Evolutionary conservation across 2,888 invertebrate species (phyloP).

Genomic region (Blera fallax): DNA sequence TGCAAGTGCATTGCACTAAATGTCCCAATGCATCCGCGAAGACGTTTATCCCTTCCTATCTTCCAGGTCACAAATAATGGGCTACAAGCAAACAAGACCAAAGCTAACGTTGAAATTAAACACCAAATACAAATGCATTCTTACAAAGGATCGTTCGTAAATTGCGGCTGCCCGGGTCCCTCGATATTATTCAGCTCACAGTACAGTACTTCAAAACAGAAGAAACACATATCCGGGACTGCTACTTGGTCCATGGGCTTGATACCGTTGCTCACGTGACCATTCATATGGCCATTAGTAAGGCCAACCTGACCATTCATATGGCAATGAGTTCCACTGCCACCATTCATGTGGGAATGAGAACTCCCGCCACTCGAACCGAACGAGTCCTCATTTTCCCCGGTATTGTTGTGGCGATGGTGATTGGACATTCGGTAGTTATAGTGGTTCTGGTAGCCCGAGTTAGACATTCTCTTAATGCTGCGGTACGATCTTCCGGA

Average conservation of each 20-base stretch:
- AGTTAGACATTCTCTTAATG: slow-evolving; percentile 74
- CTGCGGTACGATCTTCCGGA: slow-evolving; percentile 14
- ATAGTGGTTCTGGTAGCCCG: slow-evolving; percentile 75
- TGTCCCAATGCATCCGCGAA: slow-evolving; percentile 99
- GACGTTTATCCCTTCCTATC: slow-evolving; percentile 96
- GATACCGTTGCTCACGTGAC: slow-evolving; percentile 63
- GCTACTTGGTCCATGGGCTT: slow-evolving; percentile 84
- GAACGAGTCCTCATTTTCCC: slow-evolving; percentile 31
- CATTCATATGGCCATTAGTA: slow-evolving; percentile 81
- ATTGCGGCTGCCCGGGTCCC: slow-evolving; percentile 94
- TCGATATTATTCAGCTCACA: slow-evolving; percentile 96
- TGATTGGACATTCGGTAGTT: slow-evolving; percentile 73
- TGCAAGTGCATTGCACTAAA: slow-evolving; percentile 98
- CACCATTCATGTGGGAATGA: slow-evolving; percentile 62
- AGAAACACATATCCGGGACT: slow-evolving; percentile 98
- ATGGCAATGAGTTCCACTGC: slow-evolving; percentile 53
- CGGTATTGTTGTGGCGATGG: slow-evolving; percentile 51
- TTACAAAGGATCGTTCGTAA: slow-evolving; percentile 98
- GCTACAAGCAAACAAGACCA: slow-evolving; percentile 82
- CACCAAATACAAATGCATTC: slow-evolving; percentile 80
- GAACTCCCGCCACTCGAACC: slow-evolving; percentile 42
- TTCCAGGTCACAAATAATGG: slow-evolving; percentile 99
- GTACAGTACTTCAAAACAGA: slow-evolving; percentile 99
- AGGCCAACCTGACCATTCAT: slow-evolving; percentile 74
- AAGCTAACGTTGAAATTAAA: slow-evolving; percentile 46